Base-by-base conservation (phyloP, 1,140 invertebrate species). In the Pseudomyrmex cubaensis region DNA sequence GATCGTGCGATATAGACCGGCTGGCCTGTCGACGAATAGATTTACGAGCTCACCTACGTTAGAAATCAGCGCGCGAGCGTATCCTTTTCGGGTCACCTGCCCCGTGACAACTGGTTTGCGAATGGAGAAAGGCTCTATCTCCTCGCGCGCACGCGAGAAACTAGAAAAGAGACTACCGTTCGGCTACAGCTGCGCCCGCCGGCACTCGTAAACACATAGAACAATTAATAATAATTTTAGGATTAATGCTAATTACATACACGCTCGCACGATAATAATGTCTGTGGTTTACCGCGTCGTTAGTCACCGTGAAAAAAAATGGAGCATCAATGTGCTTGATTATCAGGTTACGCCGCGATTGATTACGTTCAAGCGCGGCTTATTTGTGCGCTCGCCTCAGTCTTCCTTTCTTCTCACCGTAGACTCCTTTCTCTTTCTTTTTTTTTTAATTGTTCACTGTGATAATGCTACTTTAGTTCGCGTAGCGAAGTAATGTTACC, bases 1-100 rank as follows among this genome's bases (percentile, higher is more conserved):
- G 87, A 91, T 90, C 78, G 83, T 73, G 82, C 86, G 83, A 90
- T 90, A 90, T 87, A 90, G 86, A 87, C 86, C 86, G 83, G 88
- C 87, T 82, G 85, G 70, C 76, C 83, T 82, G 87, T 89, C 90
- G 83, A 72, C 84, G 74, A 52, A 61, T 70, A 82, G 83, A 91
- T 90, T 91, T 90, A 91, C 85, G 83, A 54, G 77, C 84, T 76
- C 62, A 59, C 83, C 57, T 83, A 84, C 57, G 82, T 83, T 85
- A 80, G 75, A 83, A 89, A 90, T 90, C 87, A 85, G 83, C 76
- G 76, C 73, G 57, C 64, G 44, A 54, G 77, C 76, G 82, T 88
- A 88, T 90, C 86, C 88, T 88, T 89, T 88, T 90, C 85, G 85
- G 84, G 75, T 85, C 82, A 85, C 66, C 72, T 62, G 35, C 63